Evolutionary conservation across 2,888 invertebrate genomes (phyloP), one percentile per base, ranked within the genome.

Genomic region (Erebia palarica): DNA sequence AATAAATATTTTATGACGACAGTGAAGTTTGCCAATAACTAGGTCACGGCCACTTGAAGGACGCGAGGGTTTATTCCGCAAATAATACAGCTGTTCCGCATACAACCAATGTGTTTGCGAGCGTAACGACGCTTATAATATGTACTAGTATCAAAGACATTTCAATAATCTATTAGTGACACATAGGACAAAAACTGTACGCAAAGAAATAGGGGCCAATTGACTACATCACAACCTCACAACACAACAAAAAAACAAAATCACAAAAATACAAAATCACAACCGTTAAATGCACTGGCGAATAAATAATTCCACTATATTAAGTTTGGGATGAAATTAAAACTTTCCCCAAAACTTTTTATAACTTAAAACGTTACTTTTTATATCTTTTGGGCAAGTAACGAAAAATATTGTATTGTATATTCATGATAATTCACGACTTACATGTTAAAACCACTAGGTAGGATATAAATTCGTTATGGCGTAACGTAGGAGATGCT

Each of bases 21-120:
- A 27, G 7, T 5, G 53, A n/a, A 16, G 18, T 55, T 55, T 55
- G 42, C 1, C 42, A 60, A n/a, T 14, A 61, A 63, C 47, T 63
- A 63, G 63, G 63, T 63, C 47, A 63, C 14, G 63, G 63, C 21
- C 63, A 21, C 63, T 49, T 49, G 47, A 63, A 63, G 63, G 63
- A 63, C 63, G 9, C 7, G 42, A 42, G 5, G 7, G 13, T 4
- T 47, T 58, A 47, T 61, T 61, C 61, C 47, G 61, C 44, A 61
- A 47, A 47, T 13, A 18, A 61, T 18, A 47, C 61, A 61, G 42
- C 61, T 61, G 61, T 61, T 61, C 44, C 44, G 47, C 21, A 7
- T 61, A 61, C 18, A 47, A 47, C 5, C 47, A 7, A 49, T 44
- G 61, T 21, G 63, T 63, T 63, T 21, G 44, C 61, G 10, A 11